phyloP scores from a whole-genome alignment of 2,888 invertebrate species.

The Erebia palarica region DNA sequence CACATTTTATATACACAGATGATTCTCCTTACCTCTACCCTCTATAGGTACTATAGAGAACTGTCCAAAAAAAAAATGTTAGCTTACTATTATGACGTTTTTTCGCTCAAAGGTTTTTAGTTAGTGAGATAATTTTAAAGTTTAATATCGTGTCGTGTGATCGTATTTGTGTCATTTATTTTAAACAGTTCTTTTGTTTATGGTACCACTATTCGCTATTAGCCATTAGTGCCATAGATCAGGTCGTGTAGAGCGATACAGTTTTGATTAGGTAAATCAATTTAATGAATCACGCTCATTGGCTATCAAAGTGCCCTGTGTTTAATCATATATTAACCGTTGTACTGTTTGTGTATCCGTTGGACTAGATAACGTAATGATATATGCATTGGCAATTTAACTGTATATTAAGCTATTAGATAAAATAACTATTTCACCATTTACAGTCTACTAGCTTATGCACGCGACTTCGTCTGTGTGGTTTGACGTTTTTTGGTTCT shows the following conservation, averaged over 20 bases:
- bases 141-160: not conserved
- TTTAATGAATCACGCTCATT: constrained; percentile 27
- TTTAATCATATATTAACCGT: constrained; percentile 18
- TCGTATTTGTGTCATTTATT: not conserved
- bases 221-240: constrained; percentile 31
- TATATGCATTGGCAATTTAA: constrained; percentile 4
- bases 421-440: too few species aligned
- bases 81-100: too few species aligned
- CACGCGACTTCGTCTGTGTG: too few species aligned
- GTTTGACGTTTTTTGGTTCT: too few species aligned
- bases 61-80: too few species aligned
- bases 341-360: not conserved
- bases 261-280: constrained; percentile 34
- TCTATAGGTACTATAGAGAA: too few species aligned
- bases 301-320: constrained; percentile 10
- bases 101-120: too few species aligned
- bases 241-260: constrained; percentile 27
- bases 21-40: too few species aligned
- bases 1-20: too few species aligned
- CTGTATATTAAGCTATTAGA: not conserved
- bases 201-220: constrained; percentile 22
- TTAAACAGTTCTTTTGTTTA: not conserved
- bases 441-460: too few species aligned
- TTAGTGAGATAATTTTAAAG: too few species aligned
- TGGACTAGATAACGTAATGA: constrained; percentile 4